Evolutionary conservation across 2,888 invertebrate species (phyloP), one percentile per base, ranked within the genome.

Genomic region (Monoplex corrugatus): DNA sequence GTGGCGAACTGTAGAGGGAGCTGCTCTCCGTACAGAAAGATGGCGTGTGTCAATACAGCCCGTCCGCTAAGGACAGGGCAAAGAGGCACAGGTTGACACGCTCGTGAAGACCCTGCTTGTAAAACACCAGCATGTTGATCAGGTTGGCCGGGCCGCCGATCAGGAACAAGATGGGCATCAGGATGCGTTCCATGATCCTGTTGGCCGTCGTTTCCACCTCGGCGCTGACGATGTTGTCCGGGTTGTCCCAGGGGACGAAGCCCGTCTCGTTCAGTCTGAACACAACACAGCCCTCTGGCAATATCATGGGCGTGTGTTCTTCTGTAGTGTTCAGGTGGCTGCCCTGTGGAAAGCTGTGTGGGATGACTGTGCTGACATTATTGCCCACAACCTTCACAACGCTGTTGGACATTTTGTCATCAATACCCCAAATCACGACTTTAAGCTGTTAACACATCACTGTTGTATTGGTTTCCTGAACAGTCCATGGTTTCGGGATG

Each of bases 101-200:
- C 16, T 82, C 80, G 13, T n/a, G 23, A 28, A 82, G 44, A 23
- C 80, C 44, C 38, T 82, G 80, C 10, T n/a, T 43, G 80, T n/a
- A 82, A 44, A 82, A 82, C 43, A 82, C 80, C 43, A 44, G 43
- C 80, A 82, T 82, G 80, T 82, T 82, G 80, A 82, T 43, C 28
- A 82, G 43, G 80, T 82, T 82, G 0, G 80, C 80, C 2, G 80
- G 80, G 10, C 80, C 80, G 19, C 80, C 80, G 28, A 82, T 82
- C 43, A 44, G 16, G 44, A 43, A 44, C 80, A 82, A 28, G 23
- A 82, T 16, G 28, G 38, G 43, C 80, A 82, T 23, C 0, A 35
- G 3, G 75, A 43, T 10, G 43, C 8, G 19, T 8, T 38, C 57
- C 23, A 19, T 43, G 43, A 82, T 6, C n/a, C 38, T 43, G 80